A percentile compares a stretch with the other conserved stretches of the same genome.
phyloP scores from a whole-genome alignment of 2,113 vertebrate genomes.

The Rhabdornis inornatus region DNA sequence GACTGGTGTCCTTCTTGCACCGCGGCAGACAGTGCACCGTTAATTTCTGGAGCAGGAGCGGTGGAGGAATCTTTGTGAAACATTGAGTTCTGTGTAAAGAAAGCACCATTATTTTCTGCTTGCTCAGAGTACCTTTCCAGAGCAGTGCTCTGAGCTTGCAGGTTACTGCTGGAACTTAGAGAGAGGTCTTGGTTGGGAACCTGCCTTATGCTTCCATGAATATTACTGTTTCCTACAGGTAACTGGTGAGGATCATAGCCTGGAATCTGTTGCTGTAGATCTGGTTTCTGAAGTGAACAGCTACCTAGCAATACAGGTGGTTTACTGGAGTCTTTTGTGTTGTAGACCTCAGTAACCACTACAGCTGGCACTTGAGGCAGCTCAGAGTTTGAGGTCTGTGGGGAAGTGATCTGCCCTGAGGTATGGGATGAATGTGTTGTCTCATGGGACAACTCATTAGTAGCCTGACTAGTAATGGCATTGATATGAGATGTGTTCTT shows the following conservation, averaged over 20 bases:
- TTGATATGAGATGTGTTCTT: conserved; percentile 81
- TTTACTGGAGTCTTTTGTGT: conserved; percentile 71
- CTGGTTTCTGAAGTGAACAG: conserved; percentile 68
- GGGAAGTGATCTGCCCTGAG: conserved; percentile 87
- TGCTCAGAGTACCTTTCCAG: conserved; percentile 71
- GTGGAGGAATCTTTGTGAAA: conserved; percentile 78
- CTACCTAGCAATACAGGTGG: conserved; percentile 73
- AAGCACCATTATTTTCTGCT: conserved; percentile 74
- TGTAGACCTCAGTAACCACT: conserved; percentile 71
- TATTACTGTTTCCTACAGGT: conserved; percentile 53
- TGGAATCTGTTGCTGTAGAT: conserved; percentile 70
- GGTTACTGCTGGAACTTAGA: conserved; percentile 68
- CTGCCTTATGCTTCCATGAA: conserved; percentile 61
- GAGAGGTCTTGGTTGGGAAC: conserved; percentile 68
- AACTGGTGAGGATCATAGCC: conserved; percentile 55
- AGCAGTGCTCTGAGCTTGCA: conserved; percentile 70
- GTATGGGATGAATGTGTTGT: conserved; percentile 80
- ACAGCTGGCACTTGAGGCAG: conserved; percentile 79
- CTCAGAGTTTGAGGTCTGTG: conserved; percentile 81
- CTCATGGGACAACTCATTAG: conserved; percentile 76
- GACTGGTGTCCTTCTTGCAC: conserved; percentile 60
- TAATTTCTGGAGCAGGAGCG: conserved; percentile 63
- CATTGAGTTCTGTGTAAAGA: conserved; percentile 72
- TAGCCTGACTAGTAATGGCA: conserved; percentile 78
- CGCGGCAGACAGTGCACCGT: conserved; percentile 38